Evolutionary conservation across 2,888 invertebrate genomes (phyloP).

Genomic region (Lagria hirta): DNA sequence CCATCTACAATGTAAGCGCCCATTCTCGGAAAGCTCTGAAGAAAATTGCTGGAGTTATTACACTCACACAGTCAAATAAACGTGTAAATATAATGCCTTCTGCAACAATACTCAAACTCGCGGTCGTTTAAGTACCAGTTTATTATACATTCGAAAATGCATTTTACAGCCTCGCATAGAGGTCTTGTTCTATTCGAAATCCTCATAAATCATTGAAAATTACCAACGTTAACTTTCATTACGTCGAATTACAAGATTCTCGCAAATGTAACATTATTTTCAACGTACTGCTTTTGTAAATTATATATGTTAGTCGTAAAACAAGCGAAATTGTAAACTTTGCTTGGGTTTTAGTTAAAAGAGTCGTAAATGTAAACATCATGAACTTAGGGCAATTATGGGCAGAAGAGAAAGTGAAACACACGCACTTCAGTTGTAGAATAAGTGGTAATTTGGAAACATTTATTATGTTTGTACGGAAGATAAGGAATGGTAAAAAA

Average conservation of each 20-base stretch:
- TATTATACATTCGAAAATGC: constrained; percentile 29
- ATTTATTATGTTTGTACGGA: no score
- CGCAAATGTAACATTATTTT: not conserved
- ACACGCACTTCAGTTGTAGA: no score
- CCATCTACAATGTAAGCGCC: no score
- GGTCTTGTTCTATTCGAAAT: constrained; percentile 29
- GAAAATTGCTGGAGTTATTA: constrained; percentile 7
- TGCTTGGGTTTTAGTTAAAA: no score
- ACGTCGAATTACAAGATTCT: not conserved
- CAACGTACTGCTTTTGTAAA: not conserved
- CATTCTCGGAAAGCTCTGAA: constrained; percentile 2
- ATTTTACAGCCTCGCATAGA: constrained; percentile 23
- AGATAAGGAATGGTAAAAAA: no score
- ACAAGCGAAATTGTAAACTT: not conserved
- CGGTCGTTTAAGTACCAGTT: constrained; percentile 26
- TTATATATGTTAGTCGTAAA: not conserved
- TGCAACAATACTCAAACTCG: not conserved
- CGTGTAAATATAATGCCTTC: no score
- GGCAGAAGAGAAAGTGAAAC: no score
- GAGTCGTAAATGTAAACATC: no score
- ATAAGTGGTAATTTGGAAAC: no score
- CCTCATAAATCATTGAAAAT: constrained; percentile 36
- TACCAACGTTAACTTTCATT: constrained; percentile 23
- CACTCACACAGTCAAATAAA: no score
- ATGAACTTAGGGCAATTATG: no score